These are phyloP conservation scores for Prochilodus magdalenae DNA, from an alignment of 2,113 vertebrate species.

Conservation along the genomic window DNA sequence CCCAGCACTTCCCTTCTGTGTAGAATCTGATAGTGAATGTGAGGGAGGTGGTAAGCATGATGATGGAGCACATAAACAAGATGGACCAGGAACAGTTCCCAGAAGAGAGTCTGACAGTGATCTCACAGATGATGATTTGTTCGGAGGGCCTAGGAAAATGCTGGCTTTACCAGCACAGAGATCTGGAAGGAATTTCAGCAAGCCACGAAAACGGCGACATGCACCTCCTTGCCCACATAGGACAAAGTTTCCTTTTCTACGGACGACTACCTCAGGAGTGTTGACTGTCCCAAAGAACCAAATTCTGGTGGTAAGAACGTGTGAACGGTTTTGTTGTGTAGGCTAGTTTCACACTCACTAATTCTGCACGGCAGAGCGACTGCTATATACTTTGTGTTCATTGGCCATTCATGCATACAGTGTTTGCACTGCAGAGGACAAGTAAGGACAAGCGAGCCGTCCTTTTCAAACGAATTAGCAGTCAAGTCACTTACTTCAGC, in stretches of 20 bases:
- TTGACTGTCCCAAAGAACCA: background rate
- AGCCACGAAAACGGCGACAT: background rate
- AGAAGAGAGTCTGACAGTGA: too few relatives aligned
- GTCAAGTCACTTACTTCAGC: too few relatives aligned
- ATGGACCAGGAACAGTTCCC: too few relatives aligned
- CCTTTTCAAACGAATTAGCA: too few relatives aligned
- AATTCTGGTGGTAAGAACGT: slow-evolving; percentile 58
- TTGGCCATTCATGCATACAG: too few relatives aligned
- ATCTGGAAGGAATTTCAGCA: background rate
- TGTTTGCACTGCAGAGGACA: too few relatives aligned
- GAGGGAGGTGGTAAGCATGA: background rate
- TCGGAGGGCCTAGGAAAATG: background rate
- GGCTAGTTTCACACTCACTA: too few relatives aligned
- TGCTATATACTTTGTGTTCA: too few relatives aligned
- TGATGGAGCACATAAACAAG: background rate
- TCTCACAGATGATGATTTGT: background rate
- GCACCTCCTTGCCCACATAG: background rate
- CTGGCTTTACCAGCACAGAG: background rate
- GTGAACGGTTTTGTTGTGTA: background rate
- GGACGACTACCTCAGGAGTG: background rate
- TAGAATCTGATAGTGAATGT: background rate
- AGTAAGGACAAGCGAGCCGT: too few relatives aligned
- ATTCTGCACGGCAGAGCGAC: too few relatives aligned
- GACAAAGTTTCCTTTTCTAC: slow-evolving; percentile 60
- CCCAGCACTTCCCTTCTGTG: background rate